These are phyloP conservation scores for Sebastes oblongus DNA, from an alignment of 2,797 vertebrate species.

Conservation along the genomic window DNA sequence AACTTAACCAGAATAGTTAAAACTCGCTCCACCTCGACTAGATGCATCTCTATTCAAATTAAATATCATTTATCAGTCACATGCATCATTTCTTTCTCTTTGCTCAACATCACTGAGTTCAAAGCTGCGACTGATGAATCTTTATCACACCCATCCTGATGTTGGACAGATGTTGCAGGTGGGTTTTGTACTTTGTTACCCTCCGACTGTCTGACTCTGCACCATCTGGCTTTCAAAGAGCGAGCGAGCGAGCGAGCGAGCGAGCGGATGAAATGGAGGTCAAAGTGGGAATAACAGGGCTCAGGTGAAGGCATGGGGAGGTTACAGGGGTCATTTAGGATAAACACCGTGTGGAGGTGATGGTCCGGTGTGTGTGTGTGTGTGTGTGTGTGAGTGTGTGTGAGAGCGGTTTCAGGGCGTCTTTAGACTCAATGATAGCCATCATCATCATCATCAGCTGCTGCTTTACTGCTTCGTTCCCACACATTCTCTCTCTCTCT, in stretches of 20 bases:
- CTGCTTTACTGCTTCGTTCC: constrained; percentile 44
- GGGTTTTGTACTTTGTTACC: not conserved
- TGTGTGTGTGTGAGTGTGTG: too few relatives aligned
- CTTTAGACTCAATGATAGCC: constrained; percentile 16
- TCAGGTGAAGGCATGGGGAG: not conserved
- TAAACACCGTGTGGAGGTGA: constrained; percentile 10
- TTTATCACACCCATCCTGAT: not conserved
- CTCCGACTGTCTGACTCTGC: not conserved
- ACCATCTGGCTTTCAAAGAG: constrained; percentile 18
- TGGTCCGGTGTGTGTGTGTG: not conserved
- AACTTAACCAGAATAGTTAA: too few relatives aligned
- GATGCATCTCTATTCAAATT: too few relatives aligned
- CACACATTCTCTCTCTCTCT: constrained; percentile 29
- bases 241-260: not conserved
- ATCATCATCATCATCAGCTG: constrained; percentile 9
- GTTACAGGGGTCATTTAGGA: constrained; percentile 14
- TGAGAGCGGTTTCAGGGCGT: constrained; percentile 33
- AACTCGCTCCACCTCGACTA: too few relatives aligned
- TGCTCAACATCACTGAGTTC: not conserved
- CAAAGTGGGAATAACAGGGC: constrained; percentile 42
- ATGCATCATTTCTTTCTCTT: not conserved
- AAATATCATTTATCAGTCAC: too few relatives aligned
- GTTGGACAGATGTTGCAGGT: not conserved
- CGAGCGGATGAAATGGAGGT: not conserved
- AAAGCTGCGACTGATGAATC: not conserved